Conservation (phyloP, 1,140 invertebrate genomes). For the Zaprionus inermis region DNA sequence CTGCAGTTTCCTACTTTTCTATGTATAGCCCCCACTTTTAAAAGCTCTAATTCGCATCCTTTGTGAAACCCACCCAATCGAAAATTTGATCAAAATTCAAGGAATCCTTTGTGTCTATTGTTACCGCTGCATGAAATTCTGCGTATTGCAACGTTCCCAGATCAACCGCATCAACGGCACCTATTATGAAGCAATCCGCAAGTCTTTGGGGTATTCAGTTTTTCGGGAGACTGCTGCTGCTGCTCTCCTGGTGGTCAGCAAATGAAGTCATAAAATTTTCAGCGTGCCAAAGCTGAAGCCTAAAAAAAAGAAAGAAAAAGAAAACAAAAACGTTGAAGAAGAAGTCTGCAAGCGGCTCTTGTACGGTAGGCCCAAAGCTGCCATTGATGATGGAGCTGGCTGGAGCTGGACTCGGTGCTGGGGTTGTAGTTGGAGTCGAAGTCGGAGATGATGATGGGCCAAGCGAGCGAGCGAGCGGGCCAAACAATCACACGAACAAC, state of each 20-base stretch:
- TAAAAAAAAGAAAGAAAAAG: conserved; percentile 22
- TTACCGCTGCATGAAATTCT: conserved; percentile 76
- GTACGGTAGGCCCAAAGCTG: conserved; percentile 76
- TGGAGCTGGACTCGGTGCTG: conserved; percentile 32
- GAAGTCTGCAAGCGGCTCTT: conserved; percentile 24
- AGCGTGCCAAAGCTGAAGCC: conserved; percentile 69
- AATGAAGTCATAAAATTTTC: conserved; percentile 83
- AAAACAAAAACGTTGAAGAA: conserved; percentile 13
- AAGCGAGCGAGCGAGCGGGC: conserved; percentile 6
- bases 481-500: conserved; percentile 43
- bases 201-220: conserved; percentile 41
- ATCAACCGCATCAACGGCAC: conserved; percentile 44
- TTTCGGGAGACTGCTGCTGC: conserved; percentile 30
- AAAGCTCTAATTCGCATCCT: neutral
- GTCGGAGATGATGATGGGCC: conserved; percentile 23
- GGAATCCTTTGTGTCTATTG: conserved; percentile 75
- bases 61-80: conserved; percentile 48
- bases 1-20: neutral
- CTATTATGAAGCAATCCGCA: conserved; percentile 68
- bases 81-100: conserved; percentile 69
- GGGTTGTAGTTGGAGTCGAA: conserved; percentile 3
- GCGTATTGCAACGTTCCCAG: conserved; percentile 61
- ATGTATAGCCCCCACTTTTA: neutral
- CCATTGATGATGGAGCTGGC: conserved; percentile 79
- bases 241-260: conserved; percentile 73